phyloP scores from a whole-genome alignment of 2,113 vertebrate genomes.

The Colinus virginianus region DNA sequence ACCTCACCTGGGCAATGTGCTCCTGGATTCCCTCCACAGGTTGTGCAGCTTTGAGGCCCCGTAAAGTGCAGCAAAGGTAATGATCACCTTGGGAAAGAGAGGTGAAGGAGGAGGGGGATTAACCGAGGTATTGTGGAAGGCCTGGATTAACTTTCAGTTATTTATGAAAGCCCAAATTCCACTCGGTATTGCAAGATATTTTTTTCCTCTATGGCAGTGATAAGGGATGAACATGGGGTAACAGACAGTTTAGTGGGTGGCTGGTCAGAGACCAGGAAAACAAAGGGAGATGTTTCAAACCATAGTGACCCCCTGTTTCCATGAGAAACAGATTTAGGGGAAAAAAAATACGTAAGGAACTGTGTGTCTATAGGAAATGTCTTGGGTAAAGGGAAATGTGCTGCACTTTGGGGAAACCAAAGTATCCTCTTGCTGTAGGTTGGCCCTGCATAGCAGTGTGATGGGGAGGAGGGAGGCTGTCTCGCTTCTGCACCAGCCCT shows the following conservation, averaged over 20 bases:
- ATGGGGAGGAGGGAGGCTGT: background rate
- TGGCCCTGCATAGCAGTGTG: background rate
- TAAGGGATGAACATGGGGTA: background rate
- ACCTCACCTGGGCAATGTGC: background rate
- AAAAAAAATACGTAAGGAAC: background rate
- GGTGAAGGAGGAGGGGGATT: background rate
- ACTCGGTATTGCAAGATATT: background rate
- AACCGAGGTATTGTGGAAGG: background rate
- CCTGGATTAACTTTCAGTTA: background rate
- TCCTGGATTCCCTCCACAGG: background rate
- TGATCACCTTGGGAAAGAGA: background rate
- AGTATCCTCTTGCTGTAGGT: background rate
- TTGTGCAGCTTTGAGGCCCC: background rate
- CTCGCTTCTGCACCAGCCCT: background rate
- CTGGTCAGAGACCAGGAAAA: background rate
- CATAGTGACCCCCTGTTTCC: background rate
- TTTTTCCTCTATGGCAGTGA: background rate
- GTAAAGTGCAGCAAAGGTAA: background rate
- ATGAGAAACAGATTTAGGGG: background rate
- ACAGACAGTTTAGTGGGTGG: accelerated
- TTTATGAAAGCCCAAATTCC: background rate
- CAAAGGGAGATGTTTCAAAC: accelerated
- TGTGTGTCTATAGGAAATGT: background rate
- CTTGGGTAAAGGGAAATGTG: background rate
- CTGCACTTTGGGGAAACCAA: background rate